phyloP scores from a whole-genome alignment of 1,140 invertebrate genomes.

The Euglossa dilemma region DNA sequence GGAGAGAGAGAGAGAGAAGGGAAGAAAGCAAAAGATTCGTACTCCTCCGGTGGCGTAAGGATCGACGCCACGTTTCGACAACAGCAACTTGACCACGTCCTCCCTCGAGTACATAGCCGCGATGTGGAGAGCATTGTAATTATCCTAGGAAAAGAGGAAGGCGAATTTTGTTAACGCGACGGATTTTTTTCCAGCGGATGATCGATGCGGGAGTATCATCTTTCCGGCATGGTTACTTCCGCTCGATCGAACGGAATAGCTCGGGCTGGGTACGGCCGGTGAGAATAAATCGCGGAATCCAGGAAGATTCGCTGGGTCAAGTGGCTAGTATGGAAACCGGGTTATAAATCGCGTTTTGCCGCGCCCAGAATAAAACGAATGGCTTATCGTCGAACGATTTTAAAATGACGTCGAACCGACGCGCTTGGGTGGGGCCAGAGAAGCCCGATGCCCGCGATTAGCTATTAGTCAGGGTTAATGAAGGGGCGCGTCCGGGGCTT shows the following conservation, averaged over 20 bases:
- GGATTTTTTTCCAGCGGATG: not conserved
- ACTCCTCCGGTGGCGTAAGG: conserved; percentile 95
- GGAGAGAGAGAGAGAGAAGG: not conserved
- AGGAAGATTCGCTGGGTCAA: not conserved
- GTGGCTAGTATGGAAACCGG: conserved; percentile 62
- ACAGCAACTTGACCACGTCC: conserved; percentile 95
- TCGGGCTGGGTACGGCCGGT: not conserved
- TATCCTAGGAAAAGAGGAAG: conserved; percentile 89
- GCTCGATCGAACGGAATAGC: not conserved
- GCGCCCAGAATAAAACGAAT: conserved; percentile 67
- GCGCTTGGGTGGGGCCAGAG: conserved; percentile 20
- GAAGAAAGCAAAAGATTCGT: conserved; percentile 81
- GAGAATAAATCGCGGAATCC: conserved; percentile 13
- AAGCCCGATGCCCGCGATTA: not conserved
- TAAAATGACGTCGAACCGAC: conserved; percentile 76
- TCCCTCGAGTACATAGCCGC: conserved; percentile 96
- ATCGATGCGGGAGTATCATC: not conserved
- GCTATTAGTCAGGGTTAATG: not conserved
- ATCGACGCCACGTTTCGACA: conserved; percentile 95
- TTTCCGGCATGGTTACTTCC: not conserved
- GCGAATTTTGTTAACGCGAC: not conserved
- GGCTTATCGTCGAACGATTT: conserved; percentile 60
- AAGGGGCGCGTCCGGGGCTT: not conserved
- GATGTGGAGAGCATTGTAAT: conserved; percentile 96
- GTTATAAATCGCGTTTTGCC: conserved; percentile 67